These are phyloP conservation scores for Perithous albicinctus DNA, from an alignment of 2,888 invertebrate genomes.

Conservation along the genomic window DNA sequence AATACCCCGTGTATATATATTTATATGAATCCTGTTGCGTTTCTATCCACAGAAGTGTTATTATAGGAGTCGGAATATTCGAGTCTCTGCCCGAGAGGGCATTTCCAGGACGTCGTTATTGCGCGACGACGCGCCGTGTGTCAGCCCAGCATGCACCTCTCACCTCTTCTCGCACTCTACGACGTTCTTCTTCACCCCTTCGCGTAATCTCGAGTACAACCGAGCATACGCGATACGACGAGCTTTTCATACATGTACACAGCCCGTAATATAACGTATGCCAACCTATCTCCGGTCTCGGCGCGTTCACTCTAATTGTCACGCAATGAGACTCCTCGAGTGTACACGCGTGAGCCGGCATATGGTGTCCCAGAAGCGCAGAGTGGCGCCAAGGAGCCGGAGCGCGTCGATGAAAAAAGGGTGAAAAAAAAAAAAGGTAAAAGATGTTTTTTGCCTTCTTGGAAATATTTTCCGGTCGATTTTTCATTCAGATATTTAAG, in stretches of 20 bases:
- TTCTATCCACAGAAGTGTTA: constrained; percentile 26
- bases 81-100: constrained; percentile 53
- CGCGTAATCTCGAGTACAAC: constrained; percentile 55
- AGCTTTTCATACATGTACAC: constrained; percentile 51
- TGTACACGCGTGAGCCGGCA: constrained; percentile 63
- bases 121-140: constrained; percentile 41
- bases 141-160: constrained; percentile 23
- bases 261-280: constrained; percentile 1
- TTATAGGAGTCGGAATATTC: constrained; percentile 59
- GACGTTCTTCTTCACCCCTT: constrained; percentile 41
- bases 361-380: constrained; percentile 28
- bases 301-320: constrained; percentile 64
- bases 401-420: constrained; percentile 23
- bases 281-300: constrained; percentile 60
- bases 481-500: too few relatives aligned
- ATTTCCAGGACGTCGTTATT: constrained; percentile 67
- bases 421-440: constrained; percentile 32
- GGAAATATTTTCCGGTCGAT: too few relatives aligned
- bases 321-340: constrained; percentile 67
- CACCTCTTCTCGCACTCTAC: constrained; percentile 43
- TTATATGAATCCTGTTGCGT: constrained; percentile 32
- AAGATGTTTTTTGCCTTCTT: too few relatives aligned
- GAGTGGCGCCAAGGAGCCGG: constrained; percentile 52
- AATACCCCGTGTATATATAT: constrained; percentile 11
- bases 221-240: constrained; percentile 22